phyloP scores from a whole-genome alignment of 2,797 vertebrate species.

The Sylvilagus floridanus region DNA sequence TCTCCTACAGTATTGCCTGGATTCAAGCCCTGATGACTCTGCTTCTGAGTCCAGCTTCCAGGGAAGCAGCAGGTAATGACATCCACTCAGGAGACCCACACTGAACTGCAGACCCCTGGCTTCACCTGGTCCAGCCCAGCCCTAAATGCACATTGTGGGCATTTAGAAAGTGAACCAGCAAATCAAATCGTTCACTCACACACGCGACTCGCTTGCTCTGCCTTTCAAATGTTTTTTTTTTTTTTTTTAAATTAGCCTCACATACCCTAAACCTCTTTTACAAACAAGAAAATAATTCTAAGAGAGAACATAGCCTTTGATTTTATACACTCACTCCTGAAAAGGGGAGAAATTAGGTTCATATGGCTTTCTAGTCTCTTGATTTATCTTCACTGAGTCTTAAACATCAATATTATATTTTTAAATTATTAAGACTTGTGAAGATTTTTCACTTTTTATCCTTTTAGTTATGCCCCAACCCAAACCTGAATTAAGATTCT shows the following conservation, averaged over 20 bases:
- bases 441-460: background rate
- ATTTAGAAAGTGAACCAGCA: too few species aligned
- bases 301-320: background rate
- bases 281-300: background rate
- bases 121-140: too few species aligned
- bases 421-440: slow-evolving; percentile 1
- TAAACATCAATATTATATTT: background rate
- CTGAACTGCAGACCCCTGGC: too few species aligned
- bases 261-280: slow-evolving; percentile 4
- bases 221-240: too few species aligned
- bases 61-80: too few species aligned
- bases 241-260: background rate
- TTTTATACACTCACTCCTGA: slow-evolving; percentile 18
- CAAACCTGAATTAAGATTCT: slow-evolving; percentile 17
- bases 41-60: too few species aligned
- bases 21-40: too few species aligned
- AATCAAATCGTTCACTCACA: too few species aligned
- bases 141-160: too few species aligned
- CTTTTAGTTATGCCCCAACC: background rate
- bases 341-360: slow-evolving; percentile 23
- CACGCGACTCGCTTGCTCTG: too few species aligned
- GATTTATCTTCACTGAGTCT: background rate
- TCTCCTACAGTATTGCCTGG: too few species aligned
- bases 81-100: too few species aligned
- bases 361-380: background rate